phyloP scores from a whole-genome alignment of 1,140 invertebrate species.

The Lordiphosa clarofinis region DNA sequence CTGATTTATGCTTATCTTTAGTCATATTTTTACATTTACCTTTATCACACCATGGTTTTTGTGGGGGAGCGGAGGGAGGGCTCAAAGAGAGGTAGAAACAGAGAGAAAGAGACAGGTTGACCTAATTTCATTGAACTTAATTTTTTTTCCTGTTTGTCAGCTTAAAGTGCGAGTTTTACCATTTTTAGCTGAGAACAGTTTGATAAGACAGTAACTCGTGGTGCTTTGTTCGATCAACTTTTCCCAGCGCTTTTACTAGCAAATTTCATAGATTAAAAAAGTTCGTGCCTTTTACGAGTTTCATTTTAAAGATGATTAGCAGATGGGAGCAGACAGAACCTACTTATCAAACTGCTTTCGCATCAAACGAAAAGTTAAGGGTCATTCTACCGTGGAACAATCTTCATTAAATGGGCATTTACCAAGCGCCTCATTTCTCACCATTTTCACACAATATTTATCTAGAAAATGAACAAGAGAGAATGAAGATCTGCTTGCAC shows the following conservation, averaged over 20 bases:
- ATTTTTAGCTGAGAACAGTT: too few species aligned
- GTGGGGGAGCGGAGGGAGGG: background rate
- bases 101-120: constrained; percentile 33
- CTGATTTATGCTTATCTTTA: constrained; percentile 74
- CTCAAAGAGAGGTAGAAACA: background rate
- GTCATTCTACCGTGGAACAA: constrained; percentile 10
- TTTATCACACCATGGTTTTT: constrained; percentile 45
- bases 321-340: too few species aligned
- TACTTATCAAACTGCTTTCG: constrained; percentile 18
- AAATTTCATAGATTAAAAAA: too few species aligned
- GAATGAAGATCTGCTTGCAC: background rate
- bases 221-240: too few species aligned
- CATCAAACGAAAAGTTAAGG: too few species aligned
- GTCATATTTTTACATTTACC: constrained; percentile 74
- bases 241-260: too few species aligned
- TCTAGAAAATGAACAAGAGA: background rate
- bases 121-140: constrained; percentile 68
- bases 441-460: background rate
- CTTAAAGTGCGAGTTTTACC: background rate
- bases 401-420: constrained; percentile 57
- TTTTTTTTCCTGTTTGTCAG: constrained; percentile 37
- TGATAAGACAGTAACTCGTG: too few species aligned
- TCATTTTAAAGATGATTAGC: too few species aligned
- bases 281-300: too few species aligned
- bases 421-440: background rate